phyloP scores from a whole-genome alignment of 1,140 invertebrate species.

The Penaeus japonicus region DNA sequence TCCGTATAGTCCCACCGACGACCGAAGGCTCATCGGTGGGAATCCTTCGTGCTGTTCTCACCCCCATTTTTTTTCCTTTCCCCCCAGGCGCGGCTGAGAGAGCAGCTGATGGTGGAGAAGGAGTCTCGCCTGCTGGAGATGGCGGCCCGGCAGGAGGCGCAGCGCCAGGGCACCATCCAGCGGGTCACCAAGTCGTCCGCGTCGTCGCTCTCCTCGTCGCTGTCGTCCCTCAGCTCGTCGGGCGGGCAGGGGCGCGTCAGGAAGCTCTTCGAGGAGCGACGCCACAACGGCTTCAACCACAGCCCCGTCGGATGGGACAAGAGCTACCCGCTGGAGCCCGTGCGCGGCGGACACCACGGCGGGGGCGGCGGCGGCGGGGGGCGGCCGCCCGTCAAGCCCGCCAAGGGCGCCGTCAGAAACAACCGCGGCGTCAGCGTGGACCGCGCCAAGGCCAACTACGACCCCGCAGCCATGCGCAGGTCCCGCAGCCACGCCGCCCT shows the following conservation, averaged over 20 bases:
- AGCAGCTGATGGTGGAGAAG: conserved; percentile 64
- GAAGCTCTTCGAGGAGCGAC: conserved; percentile 60
- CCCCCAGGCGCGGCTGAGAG: conserved; percentile 62
- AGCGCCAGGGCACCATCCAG: conserved; percentile 59
- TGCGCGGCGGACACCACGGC: conserved; percentile 24
- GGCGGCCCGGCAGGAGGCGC: conserved; percentile 63
- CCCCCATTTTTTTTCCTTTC: not conserved
- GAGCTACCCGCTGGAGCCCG: conserved; percentile 60
- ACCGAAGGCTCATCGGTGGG: not conserved
- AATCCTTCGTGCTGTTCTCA: not conserved
- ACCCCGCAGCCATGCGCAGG: conserved; percentile 13
- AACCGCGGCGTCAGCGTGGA: conserved; percentile 39
- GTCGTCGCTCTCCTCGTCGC: conserved; percentile 37
- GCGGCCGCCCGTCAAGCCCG: conserved; percentile 33
- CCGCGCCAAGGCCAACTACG: conserved; percentile 24
- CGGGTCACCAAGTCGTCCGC: conserved; percentile 52
- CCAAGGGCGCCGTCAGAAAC: not conserved
- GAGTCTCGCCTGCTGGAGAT: conserved; percentile 62
- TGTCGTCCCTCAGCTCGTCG: conserved; percentile 55
- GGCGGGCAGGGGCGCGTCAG: conserved; percentile 59
- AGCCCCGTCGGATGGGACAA: conserved; percentile 61
- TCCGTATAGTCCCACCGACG: no score
- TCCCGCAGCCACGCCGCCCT: conserved; percentile 51
- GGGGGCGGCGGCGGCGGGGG: not conserved
- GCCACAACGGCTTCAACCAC: conserved; percentile 34